Conservation (phyloP, 2,113 vertebrate species). For the Camelus dromedarius region DNA sequence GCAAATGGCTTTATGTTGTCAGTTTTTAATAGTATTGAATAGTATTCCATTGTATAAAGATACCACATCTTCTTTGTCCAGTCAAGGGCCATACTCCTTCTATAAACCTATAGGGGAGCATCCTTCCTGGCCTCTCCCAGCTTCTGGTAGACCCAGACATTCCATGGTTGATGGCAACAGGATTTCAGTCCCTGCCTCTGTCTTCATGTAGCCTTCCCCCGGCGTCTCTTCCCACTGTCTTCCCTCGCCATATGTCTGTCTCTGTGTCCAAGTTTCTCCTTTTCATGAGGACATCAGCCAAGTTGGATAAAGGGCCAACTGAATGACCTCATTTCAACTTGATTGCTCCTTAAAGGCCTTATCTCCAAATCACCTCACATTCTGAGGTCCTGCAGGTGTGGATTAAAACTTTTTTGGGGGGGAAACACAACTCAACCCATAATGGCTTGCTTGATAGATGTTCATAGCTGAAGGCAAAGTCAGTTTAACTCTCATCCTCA, state of each 20-base stretch:
- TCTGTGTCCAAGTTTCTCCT: background rate
- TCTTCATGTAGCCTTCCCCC: accelerated
- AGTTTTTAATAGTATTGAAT: no score
- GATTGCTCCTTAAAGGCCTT: background rate
- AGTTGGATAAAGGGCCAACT: background rate
- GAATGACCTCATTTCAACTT: background rate
- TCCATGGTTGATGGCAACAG: background rate
- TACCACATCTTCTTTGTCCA: no score
- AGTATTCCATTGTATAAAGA: no score
- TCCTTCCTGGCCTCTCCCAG: background rate
- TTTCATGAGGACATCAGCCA: background rate
- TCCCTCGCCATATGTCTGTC: background rate
- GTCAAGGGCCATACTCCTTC: no score
- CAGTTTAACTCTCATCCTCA: background rate
- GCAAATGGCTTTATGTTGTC: no score
- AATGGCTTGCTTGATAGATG: background rate
- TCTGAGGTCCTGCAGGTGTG: background rate
- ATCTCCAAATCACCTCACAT: background rate
- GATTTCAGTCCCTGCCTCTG: background rate
- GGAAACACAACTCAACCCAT: background rate
- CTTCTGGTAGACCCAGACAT: background rate
- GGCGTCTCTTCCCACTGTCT: background rate
- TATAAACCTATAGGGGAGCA: no score
- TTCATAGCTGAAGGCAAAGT: background rate
- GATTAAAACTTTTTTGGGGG: background rate